Evolutionary conservation across 2,797 vertebrate genomes (phyloP), one percentile per base, ranked within the genome.

Genomic region (Adelosebastes latens): DNA sequence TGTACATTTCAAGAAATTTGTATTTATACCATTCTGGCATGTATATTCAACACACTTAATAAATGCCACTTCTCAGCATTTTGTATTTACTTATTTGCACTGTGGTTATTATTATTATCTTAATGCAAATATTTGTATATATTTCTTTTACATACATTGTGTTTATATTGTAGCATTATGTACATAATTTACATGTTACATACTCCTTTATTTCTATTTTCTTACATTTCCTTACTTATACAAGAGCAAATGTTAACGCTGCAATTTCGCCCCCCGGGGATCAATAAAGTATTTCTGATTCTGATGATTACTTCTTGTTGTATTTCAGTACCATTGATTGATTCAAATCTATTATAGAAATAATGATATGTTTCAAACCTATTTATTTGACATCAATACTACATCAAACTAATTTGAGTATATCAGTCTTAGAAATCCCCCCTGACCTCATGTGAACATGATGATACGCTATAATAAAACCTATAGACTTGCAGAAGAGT

Each of bases 401-500:
- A 14, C 16, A 56, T 56, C 55, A 56, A 56, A 25, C 22, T 56
- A 13, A 56, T 56, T 25, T 3, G 55, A 56, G 56, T 18, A 31
- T 25, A 56, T 34, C 14, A 31, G 56, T 56, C 58, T 36, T 58
- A 36, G 32, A 25, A 46, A n/a, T n/a, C 3, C 18, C 18, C 27
- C 25, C 25, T 52, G 6, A 53, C 10, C 4, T 6, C 7, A 55
- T 55, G 5, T 69, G 20, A 55, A 56, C 9, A 69, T 36, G 14
- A 13, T 36, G 14, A 46, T 20, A 65, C 8, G 8, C 62, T 16
- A 62, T 6, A 36, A 62, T 34, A 62, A 36, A 62, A 24, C 11
- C 61, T 63, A 16, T n/a, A 46, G 71, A 71, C 46, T 27, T 49
- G 60, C 13, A 63, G 72, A 77, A 25, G 29, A 55, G 67, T 67